Base-by-base conservation (phyloP, 2,888 invertebrate species). In the Germaria angustata region DNA sequence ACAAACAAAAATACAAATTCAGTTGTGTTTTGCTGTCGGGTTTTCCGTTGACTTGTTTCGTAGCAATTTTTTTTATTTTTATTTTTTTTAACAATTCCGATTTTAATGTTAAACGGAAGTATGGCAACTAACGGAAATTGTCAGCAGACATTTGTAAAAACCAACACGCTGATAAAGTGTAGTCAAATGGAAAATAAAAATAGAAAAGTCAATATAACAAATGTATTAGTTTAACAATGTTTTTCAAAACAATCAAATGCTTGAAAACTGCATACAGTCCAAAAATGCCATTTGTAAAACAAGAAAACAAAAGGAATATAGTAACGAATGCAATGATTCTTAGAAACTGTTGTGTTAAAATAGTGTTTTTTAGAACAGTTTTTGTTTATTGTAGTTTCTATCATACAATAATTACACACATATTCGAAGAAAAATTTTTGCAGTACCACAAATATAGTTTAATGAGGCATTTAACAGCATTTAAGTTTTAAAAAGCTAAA, bases 71-170 rank as follows among this genome's bases (percentile, higher is more conserved):
- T 20, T n/a, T n/a, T n/a, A n/a, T n/a, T n/a, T n/a, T n/a, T n/a
- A n/a, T n/a, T n/a, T n/a, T 79, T 79, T 72, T 39, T 4, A 73
- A 75, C 80, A 75, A 75, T 69, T 76, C 39, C 63, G 80, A 69
- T 63, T 80, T 80, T 69, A 75, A 75, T 80, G 80, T 46, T 15
- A 49, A 80, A 80, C 80, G 80, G 80, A 80, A 75, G 76, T 75
- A 4, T 63, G 75, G 57, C 76, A 75, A 71, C 76, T 57, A 80
- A 63, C 80, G 80, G 80, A 80, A 80, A 80, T 71, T 80, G 80
- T 75, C 75, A 69, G 75, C 76, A 80, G 69, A 80, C 69, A 75
- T 55, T 75, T 63, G 69, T 75, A 69, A 44, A 65, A 75, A 55
- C 46, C 13, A 22, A 39, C 28, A 20, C 44, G 32, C 69, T 44